Conservation (phyloP, 1,140 invertebrate species). For the Drosophila tsacasi region DNA sequence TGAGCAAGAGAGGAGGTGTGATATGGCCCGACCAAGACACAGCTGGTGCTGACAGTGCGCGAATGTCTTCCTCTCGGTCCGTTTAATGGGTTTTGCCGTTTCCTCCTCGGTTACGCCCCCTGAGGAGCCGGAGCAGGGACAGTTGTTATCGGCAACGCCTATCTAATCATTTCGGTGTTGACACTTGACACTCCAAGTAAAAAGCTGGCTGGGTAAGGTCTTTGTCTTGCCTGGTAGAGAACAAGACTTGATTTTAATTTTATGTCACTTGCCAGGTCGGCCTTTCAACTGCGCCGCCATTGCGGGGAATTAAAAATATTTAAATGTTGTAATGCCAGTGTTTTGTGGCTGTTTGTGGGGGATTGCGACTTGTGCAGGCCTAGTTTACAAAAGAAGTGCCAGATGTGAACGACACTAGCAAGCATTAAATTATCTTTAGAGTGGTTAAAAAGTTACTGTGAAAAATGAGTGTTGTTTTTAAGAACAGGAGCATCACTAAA, state of each 20-base stretch:
- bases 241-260: slow-evolving; percentile 55
- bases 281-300: background rate
- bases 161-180: slow-evolving; percentile 83
- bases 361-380: background rate
- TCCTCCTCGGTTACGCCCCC: slow-evolving; percentile 45
- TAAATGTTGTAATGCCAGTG: slow-evolving; percentile 11
- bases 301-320: slow-evolving; percentile 7
- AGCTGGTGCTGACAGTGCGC: slow-evolving; percentile 67
- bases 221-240: slow-evolving; percentile 40
- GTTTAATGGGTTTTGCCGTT: slow-evolving; percentile 64
- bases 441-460: background rate
- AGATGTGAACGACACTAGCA: background rate
- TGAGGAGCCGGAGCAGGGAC: slow-evolving; percentile 14
- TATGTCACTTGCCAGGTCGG: slow-evolving; percentile 29
- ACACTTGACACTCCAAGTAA: slow-evolving; percentile 76
- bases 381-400: background rate
- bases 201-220: slow-evolving; percentile 37
- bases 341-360: slow-evolving; percentile 1
- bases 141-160: slow-evolving; percentile 61
- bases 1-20: slow-evolving; percentile 43
- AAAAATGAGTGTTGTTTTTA: background rate
- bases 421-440: background rate
- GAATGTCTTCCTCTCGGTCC: slow-evolving; percentile 32
- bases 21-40: slow-evolving; percentile 27
- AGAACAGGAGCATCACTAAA: background rate